phyloP scores from a whole-genome alignment of 2,888 invertebrate species.

The Endotricha flammealis region DNA sequence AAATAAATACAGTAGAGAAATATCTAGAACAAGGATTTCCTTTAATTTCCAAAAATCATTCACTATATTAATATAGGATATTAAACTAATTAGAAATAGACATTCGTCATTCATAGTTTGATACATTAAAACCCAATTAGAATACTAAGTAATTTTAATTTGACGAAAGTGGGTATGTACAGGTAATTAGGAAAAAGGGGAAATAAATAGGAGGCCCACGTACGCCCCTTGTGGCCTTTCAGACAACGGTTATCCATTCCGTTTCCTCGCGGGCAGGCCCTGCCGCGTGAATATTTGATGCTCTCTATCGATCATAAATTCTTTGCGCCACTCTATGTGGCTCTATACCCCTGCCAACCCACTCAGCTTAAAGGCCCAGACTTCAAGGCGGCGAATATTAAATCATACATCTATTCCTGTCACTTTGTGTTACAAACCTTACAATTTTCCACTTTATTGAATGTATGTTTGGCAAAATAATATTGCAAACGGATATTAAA shows the following conservation, averaged over 20 bases:
- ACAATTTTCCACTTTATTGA: neutral
- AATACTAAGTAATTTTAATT: conserved; percentile 31
- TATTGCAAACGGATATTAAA: no score
- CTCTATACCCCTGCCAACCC: conserved; percentile 15
- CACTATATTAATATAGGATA: no score
- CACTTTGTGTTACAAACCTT: neutral
- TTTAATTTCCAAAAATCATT: no score
- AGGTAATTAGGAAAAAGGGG: conserved; percentile 49
- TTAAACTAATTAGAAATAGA: no score
- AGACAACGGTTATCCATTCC: conserved; percentile 64
- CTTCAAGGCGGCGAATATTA: conserved; percentile 6
- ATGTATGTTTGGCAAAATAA: no score
- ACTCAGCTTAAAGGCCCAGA: conserved; percentile 4
- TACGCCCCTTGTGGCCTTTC: conserved; percentile 62
- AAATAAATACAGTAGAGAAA: no score
- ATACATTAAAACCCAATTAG: conserved; percentile 22
- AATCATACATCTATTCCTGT: neutral
- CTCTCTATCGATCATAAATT: conserved; percentile 73
- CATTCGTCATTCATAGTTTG: no score
- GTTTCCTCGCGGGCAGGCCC: conserved; percentile 56
- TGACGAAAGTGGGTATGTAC: conserved; percentile 38
- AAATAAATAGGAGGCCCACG: conserved; percentile 32
- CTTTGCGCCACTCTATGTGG: conserved; percentile 43
- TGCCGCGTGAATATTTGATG: conserved; percentile 72
- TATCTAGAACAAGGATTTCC: no score